Percentiles rank a stretch among this genome's conserved stretches.
Conservation (phyloP, 2,888 invertebrate genomes). For the Volucella zonaria region DNA sequence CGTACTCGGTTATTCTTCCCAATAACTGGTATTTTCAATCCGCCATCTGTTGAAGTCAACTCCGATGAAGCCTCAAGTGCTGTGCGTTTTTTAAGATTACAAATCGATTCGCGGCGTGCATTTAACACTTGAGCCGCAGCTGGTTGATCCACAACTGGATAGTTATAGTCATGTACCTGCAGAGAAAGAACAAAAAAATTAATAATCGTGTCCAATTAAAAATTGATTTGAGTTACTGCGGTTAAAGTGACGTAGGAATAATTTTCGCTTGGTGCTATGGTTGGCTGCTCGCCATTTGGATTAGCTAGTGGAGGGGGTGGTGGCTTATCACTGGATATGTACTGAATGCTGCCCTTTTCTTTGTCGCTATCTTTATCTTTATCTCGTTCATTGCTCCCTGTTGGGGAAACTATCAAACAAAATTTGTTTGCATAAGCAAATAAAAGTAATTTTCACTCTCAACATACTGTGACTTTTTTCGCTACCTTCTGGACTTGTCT, state of each 20-base stretch:
- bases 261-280: constrained; percentile 85
- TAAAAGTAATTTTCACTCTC: not conserved
- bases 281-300: constrained; percentile 76
- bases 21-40: constrained; percentile 67
- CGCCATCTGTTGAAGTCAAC: constrained; percentile 47
- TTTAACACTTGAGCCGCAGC: constrained; percentile 81
- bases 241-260: constrained; percentile 93
- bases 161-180: constrained; percentile 92
- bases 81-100: constrained; percentile 87
- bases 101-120: constrained; percentile 84
- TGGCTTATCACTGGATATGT: constrained; percentile 83
- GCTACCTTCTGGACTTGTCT: constrained; percentile 87
- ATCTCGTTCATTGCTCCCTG: constrained; percentile 81
- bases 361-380: constrained; percentile 79
- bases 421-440: constrained; percentile 2
- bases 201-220: constrained; percentile 29
- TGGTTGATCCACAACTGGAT: constrained; percentile 85
- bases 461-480: constrained; percentile 82
- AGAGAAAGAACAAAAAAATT: constrained; percentile 36
- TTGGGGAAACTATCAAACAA: constrained; percentile 55
- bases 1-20: constrained; percentile 82
- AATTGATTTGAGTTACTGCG: constrained; percentile 83
- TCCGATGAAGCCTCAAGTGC: constrained; percentile 84
- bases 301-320: constrained; percentile 74
- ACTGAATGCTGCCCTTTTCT: constrained; percentile 84